Conservation (phyloP, 2,888 invertebrate species). For the Drosophila testacea region DNA sequence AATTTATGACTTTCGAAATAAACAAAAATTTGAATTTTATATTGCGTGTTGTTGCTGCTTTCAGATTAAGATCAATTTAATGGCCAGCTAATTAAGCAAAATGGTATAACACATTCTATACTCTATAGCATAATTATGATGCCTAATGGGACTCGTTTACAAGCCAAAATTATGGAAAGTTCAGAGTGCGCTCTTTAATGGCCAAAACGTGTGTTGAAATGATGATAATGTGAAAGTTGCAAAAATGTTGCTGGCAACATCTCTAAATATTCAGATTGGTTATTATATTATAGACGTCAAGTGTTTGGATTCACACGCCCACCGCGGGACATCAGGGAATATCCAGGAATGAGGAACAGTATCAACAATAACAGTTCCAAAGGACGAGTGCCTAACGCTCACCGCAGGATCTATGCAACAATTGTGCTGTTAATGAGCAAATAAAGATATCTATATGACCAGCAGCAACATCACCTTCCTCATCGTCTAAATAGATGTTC, state of each 20-base stretch:
- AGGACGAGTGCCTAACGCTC: constrained; percentile 42
- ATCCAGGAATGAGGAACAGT: neutral
- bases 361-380: constrained; percentile 9
- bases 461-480: constrained; percentile 46
- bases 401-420: constrained; percentile 65
- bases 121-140: constrained; percentile 60
- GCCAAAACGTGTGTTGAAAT: constrained; percentile 53
- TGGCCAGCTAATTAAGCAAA: constrained; percentile 38
- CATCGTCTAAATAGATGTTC: constrained; percentile 57
- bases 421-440: constrained; percentile 78
- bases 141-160: constrained; percentile 62
- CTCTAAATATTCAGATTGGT: neutral
- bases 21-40: constrained; percentile 20
- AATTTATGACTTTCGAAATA: constrained; percentile 46
- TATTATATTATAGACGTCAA: constrained; percentile 23
- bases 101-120: constrained; percentile 6
- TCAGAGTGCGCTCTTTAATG: constrained; percentile 55
- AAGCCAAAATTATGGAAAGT: constrained; percentile 48
- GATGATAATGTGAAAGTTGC: constrained; percentile 31
- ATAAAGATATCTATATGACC: constrained; percentile 75
- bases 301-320: constrained; percentile 73
- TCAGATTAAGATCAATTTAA: constrained; percentile 51
- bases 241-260: neutral
- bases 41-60: constrained; percentile 3
- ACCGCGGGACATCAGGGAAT: constrained; percentile 24